Base-by-base conservation (phyloP, 1,140 invertebrate species). In the Pygmarrhopalites habei region DNA sequence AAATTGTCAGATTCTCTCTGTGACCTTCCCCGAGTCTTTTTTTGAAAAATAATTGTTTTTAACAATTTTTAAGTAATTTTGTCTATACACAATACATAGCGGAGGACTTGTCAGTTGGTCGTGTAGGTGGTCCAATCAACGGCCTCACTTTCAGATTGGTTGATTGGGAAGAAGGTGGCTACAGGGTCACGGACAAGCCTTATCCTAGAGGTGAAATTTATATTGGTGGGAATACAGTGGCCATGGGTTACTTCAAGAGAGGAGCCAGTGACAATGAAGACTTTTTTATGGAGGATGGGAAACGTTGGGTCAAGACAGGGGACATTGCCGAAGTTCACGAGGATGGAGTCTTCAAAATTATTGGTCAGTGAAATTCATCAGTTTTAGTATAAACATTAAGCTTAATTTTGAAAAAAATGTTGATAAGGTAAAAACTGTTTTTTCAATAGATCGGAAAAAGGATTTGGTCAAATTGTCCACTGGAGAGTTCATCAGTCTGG, bases 151-250 rank as follows among this genome's bases (percentile, higher is more conserved):
- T 98, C 67, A 82, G 83, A 72, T 81, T 99, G 44, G 84, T 90
- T 49, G 88, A 93, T 78, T 99, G 95, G 95, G 86, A 89, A 72
- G 96, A 99, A 80, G 95, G 92, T 74, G 84, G 87, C 73, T 99
- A 99, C 78, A 81, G 85, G 61, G 83, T 90, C 10, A 87, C 82
- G 15, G 95, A 99, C 79, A 87, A 87, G 72, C 93, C 93, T 0
- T 85, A 85, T 80, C 94, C 95, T 1, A 79, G 89, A 69, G 93
- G 93, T 25, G 68, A 70, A 60, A 61, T 69, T 21, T 57, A 32
- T 15, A 61, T 69, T 32, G 68, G 89, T 19, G 95, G 95, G 19
- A 86, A 86, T n/a, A 90, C 90, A 74, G 86, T 98, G 58, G 90
- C 93, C 0, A 78, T 85, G 51, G 95, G 96, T n/a, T 99, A 99